Evolutionary conservation across 2,888 invertebrate species (phyloP), one percentile per base, ranked within the genome.

Genomic region (Rosalia funebris): DNA sequence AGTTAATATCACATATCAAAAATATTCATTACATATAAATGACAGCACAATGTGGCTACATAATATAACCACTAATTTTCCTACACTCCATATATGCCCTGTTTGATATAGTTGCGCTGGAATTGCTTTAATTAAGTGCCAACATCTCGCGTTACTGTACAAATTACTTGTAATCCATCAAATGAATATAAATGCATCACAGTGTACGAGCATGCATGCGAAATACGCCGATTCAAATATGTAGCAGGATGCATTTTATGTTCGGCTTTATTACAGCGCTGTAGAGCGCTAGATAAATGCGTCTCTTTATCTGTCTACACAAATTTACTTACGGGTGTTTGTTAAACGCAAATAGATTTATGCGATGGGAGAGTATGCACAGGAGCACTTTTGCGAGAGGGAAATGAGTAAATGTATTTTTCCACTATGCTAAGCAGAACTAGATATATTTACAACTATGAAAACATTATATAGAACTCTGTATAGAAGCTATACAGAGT

Each of bases 151-250:
- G 32, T 55, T 31, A 17, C 19, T 36, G 34, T 41, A 44, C 55
- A 55, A 55, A 55, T 55, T 45, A 45, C 45, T 55, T 36, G 45
- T 20, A 45, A 55, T 55, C 14, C 37, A 45, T 55, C 55, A 55
- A 36, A 55, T 53, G 11, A 34, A 34, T 34, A 34, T 34, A 34
- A 34, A 34, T 34, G 11, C 10, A n/a, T 34, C 34, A n/a, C 34
- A n/a, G 10, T 34, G 34, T n/a, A n/a, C n/a, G n/a, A n/a, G n/a
- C 34, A 34, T 34, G 34, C 34, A 5, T 2, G 10, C 2, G 34
- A n/a, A 34, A 34, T 34, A 34, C 3, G 11, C 11, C 34, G 34
- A 5, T 11, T n/a, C 5, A n/a, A 34, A 11, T n/a, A 34, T n/a
- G 10, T 34, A 34, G 2, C 11, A n/a, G 34, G 2, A 34, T 10